Evolutionary conservation across 2,797 vertebrate species (phyloP), one percentile per base, ranked within the genome.

Genomic region (Podarcis siculus): DNA sequence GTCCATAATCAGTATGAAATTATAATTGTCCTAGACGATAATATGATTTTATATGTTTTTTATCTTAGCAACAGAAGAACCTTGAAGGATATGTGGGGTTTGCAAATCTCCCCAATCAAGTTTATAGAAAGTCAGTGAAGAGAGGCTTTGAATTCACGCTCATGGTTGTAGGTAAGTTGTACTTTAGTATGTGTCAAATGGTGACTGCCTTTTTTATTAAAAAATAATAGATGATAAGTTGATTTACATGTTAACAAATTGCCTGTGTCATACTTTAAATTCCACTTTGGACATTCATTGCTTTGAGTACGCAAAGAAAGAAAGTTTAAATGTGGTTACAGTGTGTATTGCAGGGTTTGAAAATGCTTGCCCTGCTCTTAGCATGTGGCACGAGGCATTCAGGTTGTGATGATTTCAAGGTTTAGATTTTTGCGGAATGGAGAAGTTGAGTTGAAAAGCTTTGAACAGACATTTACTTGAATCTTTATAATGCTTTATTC

Each of bases 41-140:
- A 89, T 61, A 77, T 90, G 86, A 71, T 3, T 92, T 45, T 90
- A 89, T 91, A 13, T 87, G 25, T 79, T 87, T 87, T 27, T 93
- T 96, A 82, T 73, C 87, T 93, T 95, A 99, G 99, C 98, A 99
- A 98, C 98, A 98, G 97, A 99, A 99, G 96, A 99, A 98, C 96
- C 98, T 99, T 96, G 99, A 99, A 97, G 98, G 98, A 97, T 99
- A 99, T 92, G 99, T 99, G 95, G 99, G 99, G 95, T 99, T 99
- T 97, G 99, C 99, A 93, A 99, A 98, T 97, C 98, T 99, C 87
- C 99, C 99, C 85, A 99, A 99, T 96, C 99, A 99, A 98, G 99
- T 99, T 86, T 99, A 99, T 96, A 98, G 99, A 93, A 99, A 99
- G 96, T 99, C 99, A 80, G 99, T 99, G 93, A 99, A 99, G 97